These are phyloP conservation scores for Antitype chi DNA, from an alignment of 2,888 invertebrate species.

Conservation along the genomic window DNA sequence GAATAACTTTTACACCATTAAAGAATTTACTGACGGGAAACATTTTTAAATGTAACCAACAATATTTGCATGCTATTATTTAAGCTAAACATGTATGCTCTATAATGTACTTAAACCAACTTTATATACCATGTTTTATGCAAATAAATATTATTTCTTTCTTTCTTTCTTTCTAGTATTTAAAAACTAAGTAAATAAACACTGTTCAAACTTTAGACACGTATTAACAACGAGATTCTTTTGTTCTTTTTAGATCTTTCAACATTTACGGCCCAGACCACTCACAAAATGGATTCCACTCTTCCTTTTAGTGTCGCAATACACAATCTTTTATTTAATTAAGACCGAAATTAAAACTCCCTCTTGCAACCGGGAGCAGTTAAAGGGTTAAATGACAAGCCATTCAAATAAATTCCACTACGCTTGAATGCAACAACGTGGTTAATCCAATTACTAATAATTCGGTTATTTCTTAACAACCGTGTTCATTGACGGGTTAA, in stretches of 20 bases:
- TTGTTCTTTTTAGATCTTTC: background rate
- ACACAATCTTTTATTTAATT: conserved; percentile 65
- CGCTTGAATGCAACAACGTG: conserved; percentile 76
- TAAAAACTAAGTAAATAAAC: no score
- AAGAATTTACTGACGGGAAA: no score
- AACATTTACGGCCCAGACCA: background rate
- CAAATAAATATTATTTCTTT: no score
- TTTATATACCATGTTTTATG: no score
- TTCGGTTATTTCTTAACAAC: conserved; percentile 81
- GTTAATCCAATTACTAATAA: conserved; percentile 85
- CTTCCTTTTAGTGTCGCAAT: conserved; percentile 38
- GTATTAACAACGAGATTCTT: background rate
- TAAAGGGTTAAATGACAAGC: conserved; percentile 83
- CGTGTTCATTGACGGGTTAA: conserved; percentile 78
- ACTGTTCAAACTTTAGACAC: background rate
- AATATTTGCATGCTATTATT: no score
- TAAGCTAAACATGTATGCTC: no score
- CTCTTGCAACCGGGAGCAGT: conserved; percentile 61
- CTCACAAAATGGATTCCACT: conserved; percentile 5
- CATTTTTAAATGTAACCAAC: no score
- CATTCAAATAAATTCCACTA: conserved; percentile 84
- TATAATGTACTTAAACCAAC: no score
- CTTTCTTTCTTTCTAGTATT: no score
- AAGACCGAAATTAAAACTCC: conserved; percentile 68
- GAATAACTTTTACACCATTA: no score